phyloP scores from a whole-genome alignment of 2,797 vertebrate genomes.

The Psittacula echo region DNA sequence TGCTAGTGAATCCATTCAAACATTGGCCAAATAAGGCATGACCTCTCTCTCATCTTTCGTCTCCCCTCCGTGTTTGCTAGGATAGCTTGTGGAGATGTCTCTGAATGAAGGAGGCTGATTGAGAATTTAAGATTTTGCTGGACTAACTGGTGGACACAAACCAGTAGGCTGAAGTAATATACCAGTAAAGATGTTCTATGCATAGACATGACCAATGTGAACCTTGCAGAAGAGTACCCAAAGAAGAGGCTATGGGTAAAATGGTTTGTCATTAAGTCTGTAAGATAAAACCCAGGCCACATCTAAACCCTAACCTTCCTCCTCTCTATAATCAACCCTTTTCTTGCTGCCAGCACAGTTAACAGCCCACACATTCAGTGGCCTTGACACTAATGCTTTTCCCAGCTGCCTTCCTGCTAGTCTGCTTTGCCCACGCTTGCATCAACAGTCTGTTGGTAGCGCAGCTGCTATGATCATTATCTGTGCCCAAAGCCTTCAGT shows the following conservation, averaged over 20 bases:
- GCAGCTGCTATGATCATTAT: neutral
- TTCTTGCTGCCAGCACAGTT: neutral
- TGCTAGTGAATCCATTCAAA: neutral
- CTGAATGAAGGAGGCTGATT: neutral
- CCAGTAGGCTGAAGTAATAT: neutral
- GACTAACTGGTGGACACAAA: neutral
- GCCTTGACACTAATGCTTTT: neutral
- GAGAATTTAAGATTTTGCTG: neutral
- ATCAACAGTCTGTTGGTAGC: fast-evolving
- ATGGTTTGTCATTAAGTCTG: neutral
- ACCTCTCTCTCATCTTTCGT: neutral
- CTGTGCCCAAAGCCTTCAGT: neutral
- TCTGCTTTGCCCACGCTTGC: neutral
- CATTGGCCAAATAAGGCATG: neutral
- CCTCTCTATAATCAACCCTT: neutral
- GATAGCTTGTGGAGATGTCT: neutral
- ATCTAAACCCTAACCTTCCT: neutral
- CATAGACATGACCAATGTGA: neutral
- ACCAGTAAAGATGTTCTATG: neutral
- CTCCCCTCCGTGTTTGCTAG: neutral
- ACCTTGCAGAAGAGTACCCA: neutral
- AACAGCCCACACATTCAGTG: neutral
- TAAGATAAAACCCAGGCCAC: neutral
- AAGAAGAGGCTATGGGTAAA: neutral
- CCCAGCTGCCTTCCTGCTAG: neutral